Evolutionary conservation across 2,797 vertebrate species (phyloP).

Genomic region (Uromys caudimaculatus): DNA sequence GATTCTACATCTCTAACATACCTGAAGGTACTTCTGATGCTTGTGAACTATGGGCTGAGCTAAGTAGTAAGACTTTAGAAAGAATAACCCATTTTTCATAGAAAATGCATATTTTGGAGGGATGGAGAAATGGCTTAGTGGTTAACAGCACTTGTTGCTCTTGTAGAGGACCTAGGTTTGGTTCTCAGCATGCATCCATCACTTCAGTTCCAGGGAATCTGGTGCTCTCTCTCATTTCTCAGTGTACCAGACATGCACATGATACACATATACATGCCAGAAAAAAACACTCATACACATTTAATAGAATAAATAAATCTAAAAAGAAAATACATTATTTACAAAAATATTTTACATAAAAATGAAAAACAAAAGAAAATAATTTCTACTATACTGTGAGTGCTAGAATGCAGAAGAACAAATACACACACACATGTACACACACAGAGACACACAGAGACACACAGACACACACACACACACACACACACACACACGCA

Average conservation of each 20-base stretch:
- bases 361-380: conserved; percentile 9
- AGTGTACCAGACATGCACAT: neutral
- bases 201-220: neutral
- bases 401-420: neutral
- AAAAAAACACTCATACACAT: neutral
- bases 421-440: too few species aligned
- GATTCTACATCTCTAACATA: neutral
- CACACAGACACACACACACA: too few species aligned
- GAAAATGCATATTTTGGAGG: neutral
- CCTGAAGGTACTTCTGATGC: neutral
- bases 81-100: neutral
- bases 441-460: too few species aligned
- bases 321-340: neutral
- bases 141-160: neutral
- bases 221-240: neutral
- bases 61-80: neutral
- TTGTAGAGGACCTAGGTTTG: neutral
- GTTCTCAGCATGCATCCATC: neutral
- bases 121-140: neutral
- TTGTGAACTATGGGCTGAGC: neutral
- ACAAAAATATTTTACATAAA: conserved; percentile 4
- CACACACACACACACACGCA: too few species aligned
- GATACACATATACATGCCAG: neutral
- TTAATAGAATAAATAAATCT: neutral
- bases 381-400: neutral